These are phyloP conservation scores for Noctua comes DNA, from an alignment of 2,888 invertebrate genomes.

Conservation along the genomic window DNA sequence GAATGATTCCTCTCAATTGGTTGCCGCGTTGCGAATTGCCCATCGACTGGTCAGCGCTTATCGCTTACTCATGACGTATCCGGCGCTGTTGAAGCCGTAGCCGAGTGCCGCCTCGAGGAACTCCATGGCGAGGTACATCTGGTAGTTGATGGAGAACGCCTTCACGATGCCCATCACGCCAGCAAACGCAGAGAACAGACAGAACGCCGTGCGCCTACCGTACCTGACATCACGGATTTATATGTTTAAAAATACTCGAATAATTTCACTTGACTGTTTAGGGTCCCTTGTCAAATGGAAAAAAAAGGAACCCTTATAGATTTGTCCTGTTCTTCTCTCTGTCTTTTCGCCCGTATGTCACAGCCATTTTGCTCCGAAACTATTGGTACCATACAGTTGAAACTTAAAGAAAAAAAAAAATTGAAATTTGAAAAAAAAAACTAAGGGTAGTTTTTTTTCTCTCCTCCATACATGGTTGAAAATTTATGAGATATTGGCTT, in stretches of 20 bases:
- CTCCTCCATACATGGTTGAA: no score
- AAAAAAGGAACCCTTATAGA: not conserved
- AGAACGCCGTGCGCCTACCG: conserved; percentile 90
- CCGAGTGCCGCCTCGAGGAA: conserved; percentile 90
- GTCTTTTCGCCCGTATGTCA: not conserved
- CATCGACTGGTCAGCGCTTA: not conserved
- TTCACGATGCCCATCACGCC: conserved; percentile 88
- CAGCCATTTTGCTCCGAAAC: not conserved
- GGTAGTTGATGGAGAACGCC: conserved; percentile 89
- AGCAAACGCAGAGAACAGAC: conserved; percentile 85
- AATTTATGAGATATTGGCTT: no score
- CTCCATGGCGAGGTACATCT: conserved; percentile 89
- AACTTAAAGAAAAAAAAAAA: no score
- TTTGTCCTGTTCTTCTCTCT: not conserved
- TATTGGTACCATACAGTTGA: no score
- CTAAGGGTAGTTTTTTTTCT: no score
- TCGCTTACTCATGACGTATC: conserved; percentile 83
- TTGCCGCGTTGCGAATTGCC: not conserved
- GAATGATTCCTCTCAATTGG: not conserved
- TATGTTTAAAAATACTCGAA: not conserved
- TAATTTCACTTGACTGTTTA: not conserved
- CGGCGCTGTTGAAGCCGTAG: conserved; percentile 90
- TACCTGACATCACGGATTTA: conserved; percentile 74
- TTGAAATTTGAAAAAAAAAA: no score
- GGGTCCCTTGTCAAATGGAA: not conserved